Base-by-base conservation (phyloP, 2,888 invertebrate species). In the Deroplatys truncata region DNA sequence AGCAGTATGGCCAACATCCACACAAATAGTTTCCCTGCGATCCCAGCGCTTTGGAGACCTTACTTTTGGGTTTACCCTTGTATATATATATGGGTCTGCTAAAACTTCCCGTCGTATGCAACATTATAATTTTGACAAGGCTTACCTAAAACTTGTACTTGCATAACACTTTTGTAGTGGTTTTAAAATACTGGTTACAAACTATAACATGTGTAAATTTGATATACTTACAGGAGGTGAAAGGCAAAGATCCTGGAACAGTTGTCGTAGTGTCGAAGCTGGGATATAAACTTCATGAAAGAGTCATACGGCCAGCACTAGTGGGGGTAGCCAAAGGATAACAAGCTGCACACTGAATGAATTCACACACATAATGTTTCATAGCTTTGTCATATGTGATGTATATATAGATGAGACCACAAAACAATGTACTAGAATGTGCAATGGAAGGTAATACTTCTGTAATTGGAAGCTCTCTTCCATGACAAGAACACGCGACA, bases 231-330 rank as follows among this genome's bases (percentile, higher is more conserved):
- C 92, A 96, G 96, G 96, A 97, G 91, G 97, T 97, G 87, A 95
- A 96, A 92, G 97, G 97, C 4, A 97, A 97, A 87, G 96, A 96
- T 90, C 95, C 98, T 0, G 99, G 98, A 82, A 98, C 97, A 0
- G 97, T 99, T 16, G 97, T 98, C 4, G 96, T 97, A 1, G 98
- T 99, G 0, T 98, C 98, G 90, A 99, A 99, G 94, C 95, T 98
- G 86, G 99, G 99, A 10, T 99, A 99, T 94, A 98, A 98, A 93
- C 94, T 99, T 89, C 97, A 98, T 92, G 98, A 98, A 92, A 95
- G 99, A 91, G 98, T 98, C 92, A 96, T 99, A 92, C 95, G 99
- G 91, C 99, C 99, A 83, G 99, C 99, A 4, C 94, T 99, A 84
- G 99, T 99, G 43, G 99, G 99, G 28, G 99, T 99, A 28, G 97